These are phyloP conservation scores for Xanthorhoe designata DNA, from an alignment of 2,888 invertebrate species.

Conservation along the genomic window DNA sequence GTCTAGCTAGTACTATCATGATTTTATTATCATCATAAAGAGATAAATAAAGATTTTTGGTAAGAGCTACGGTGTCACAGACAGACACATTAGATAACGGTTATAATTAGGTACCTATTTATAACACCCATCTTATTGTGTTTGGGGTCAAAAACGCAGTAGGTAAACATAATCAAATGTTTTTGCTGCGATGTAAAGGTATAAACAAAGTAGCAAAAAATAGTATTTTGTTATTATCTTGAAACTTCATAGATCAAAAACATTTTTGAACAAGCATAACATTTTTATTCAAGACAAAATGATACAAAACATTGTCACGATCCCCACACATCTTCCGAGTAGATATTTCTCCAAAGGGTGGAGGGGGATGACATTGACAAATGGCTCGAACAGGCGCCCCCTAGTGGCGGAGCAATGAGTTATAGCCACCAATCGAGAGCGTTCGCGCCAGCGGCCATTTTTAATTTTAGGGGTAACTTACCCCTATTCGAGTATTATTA, in stretches of 20 bases:
- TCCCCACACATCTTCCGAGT: constrained; percentile 72
- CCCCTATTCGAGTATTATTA: constrained; percentile 74
- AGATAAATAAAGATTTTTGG: too few relatives aligned
- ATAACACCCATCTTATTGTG: too few relatives aligned
- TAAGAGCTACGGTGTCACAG: too few relatives aligned
- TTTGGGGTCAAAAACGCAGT: too few relatives aligned
- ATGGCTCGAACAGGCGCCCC: constrained; percentile 74
- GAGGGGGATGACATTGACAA: constrained; percentile 78
- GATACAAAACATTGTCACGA: constrained; percentile 66
- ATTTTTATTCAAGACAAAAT: constrained; percentile 43
- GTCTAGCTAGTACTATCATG: too few relatives aligned
- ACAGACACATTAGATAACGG: too few relatives aligned
- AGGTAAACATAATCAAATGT: too few relatives aligned
- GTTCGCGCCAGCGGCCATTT: constrained; percentile 80
- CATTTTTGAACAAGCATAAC: constrained; percentile 8
- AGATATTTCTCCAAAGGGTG: constrained; percentile 69
- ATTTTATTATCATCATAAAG: too few relatives aligned
- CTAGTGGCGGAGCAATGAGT: constrained; percentile 77
- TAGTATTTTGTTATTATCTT: too few relatives aligned
- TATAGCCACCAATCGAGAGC: constrained; percentile 82
- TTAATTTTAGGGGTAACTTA: constrained; percentile 83
- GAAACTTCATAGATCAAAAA: background rate
- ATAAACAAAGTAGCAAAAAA: too few relatives aligned
- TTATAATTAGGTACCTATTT: too few relatives aligned
- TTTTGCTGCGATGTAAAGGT: too few relatives aligned